A percentile compares a stretch with the other conserved stretches of the same genome.
Conservation (phyloP, 2,113 vertebrate genomes). For the Psophia crepitans region DNA sequence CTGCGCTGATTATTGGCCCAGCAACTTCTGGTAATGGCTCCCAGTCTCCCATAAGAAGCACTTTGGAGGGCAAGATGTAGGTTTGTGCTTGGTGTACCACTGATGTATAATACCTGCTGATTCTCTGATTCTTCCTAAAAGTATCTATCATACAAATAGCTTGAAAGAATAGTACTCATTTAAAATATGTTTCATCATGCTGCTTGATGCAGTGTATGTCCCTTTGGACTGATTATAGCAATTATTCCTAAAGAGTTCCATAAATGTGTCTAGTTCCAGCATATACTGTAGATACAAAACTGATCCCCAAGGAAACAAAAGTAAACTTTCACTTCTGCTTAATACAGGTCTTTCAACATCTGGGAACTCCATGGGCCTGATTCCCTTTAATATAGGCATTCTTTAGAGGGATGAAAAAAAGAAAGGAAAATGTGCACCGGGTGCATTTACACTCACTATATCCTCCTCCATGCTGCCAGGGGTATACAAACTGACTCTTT, state of each 20-base stretch:
- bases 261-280: slow-evolving; percentile 14
- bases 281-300: background rate
- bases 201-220: background rate
- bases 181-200: slow-evolving; percentile 22
- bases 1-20: background rate
- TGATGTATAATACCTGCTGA: background rate
- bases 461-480: background rate
- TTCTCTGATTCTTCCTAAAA: background rate
- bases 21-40: background rate
- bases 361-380: background rate
- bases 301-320: slow-evolving; percentile 28
- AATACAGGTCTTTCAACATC: background rate
- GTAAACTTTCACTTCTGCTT: slow-evolving; percentile 5
- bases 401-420: background rate
- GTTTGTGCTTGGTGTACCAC: background rate
- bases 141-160: background rate
- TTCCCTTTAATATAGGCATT: background rate
- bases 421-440: background rate
- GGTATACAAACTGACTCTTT: background rate
- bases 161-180: background rate
- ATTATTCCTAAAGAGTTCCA: slow-evolving; percentile 44
- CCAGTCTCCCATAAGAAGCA: background rate
- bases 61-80: background rate
- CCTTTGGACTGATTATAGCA: slow-evolving; percentile 37
- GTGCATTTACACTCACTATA: background rate